Evolutionary conservation across 2,888 invertebrate species (phyloP).

Genomic region (Liposcelis brunnea): DNA sequence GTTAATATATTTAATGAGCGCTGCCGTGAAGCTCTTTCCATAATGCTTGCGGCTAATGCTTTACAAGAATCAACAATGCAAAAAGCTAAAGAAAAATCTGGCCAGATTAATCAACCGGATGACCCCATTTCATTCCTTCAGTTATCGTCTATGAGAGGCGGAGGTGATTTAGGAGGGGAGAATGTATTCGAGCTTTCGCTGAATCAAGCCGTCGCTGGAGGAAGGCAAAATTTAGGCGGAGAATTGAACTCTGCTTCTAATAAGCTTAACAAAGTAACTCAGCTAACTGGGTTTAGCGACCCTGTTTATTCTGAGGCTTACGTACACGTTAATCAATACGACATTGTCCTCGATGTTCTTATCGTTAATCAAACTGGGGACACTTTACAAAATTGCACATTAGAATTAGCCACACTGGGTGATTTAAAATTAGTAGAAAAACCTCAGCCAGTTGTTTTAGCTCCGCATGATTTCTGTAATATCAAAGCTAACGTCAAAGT

Average conservation of each 20-base stretch:
- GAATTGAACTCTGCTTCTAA: constrained; percentile 20
- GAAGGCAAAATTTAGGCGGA: constrained; percentile 20
- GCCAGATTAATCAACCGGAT: constrained; percentile 59
- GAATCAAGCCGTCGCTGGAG: constrained; percentile 68
- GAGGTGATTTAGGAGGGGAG: constrained; percentile 39
- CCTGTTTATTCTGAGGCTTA: constrained; percentile 99
- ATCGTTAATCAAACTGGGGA: constrained; percentile 97
- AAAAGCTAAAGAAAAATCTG: constrained; percentile 46
- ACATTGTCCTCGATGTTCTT: constrained; percentile 93
- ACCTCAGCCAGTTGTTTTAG: constrained; percentile 86
- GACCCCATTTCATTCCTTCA: constrained; percentile 73
- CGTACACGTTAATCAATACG: constrained; percentile 96
- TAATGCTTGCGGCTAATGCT: constrained; percentile 67
- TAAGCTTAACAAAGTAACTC: constrained; percentile 61
- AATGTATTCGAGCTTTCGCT: constrained; percentile 92
- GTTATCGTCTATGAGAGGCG: constrained; percentile 40
- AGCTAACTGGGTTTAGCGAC: constrained; percentile 96
- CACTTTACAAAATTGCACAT: constrained; percentile 92
- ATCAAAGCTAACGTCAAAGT: constrained; percentile 98
- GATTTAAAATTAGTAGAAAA: constrained; percentile 97
- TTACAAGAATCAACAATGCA: constrained; percentile 45
- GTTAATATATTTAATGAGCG: constrained; percentile 51
- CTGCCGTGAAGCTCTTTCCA: constrained; percentile 60
- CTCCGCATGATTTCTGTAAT: constrained; percentile 92
- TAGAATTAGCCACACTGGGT: constrained; percentile 94